Evolutionary conservation across 1,140 invertebrate species (phyloP), one percentile per base, ranked within the genome.

Genomic region (Micrasema minimum): DNA sequence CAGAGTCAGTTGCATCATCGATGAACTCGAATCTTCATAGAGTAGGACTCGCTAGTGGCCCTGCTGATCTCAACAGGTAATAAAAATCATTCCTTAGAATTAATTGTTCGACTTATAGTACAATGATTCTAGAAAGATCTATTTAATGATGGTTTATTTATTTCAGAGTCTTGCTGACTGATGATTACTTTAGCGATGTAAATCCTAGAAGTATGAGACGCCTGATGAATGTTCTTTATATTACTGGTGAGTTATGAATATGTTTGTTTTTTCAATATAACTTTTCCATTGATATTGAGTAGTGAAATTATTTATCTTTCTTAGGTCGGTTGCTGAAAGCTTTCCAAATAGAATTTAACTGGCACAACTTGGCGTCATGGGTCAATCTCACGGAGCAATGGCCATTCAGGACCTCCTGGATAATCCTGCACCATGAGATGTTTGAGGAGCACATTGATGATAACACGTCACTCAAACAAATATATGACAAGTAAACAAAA

Each of bases 351-450:
- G 97, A 99, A 80, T 99, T 99, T 82, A 98, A 96, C 82, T 99
- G 97, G 97, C 96, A 98, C 82, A 92, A 96, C 75, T 85, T 99
- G 72, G 95, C 96, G 57, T 95, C 93, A 59, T 99, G 97, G 97
- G 93, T 99, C 51, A 99, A 99, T 81, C 91, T 99, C 35, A 98
- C 96, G 0, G 98, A 99, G 81, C 97, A 99, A 81, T 99, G 97
- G 97, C 97, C 97, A 0, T 96, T 97, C 81, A 87, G 96, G 66
- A 95, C 96, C 10, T 98, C 96, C 12, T 99, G 97, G 96, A 93
- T 99, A 72, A 97, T 98, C 66, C 88, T 97, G 72, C 92, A 96
- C 81, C 96, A 94, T 79, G 96, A 98, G 80, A 89, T 92, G 64
- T 91, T 89, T 77, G 96, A 97, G 79, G 93, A 96, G 41, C 89